These are phyloP conservation scores for Patiria pectinifera DNA, from an alignment of 53 echinoderm and acorn worm species.

Conservation along the genomic window DNA sequence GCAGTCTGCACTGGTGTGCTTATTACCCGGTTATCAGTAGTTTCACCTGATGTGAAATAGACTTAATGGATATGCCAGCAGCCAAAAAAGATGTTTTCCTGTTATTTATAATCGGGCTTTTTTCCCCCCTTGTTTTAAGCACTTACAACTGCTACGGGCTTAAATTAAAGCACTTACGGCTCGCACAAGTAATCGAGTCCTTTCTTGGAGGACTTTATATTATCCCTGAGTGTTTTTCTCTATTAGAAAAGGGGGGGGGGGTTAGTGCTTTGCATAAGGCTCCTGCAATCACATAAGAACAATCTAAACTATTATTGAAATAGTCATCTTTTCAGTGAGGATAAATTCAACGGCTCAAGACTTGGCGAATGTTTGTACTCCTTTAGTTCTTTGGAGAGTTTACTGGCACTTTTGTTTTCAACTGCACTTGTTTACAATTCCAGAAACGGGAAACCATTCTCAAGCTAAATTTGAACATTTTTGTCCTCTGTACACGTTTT, in stretches of 20 bases:
- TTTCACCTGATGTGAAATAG: constrained; percentile 1
- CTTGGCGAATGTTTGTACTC: neutral
- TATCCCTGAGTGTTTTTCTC: constrained; percentile 30
- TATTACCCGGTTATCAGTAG: constrained; percentile 42
- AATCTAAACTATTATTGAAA: neutral
- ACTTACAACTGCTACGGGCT: neutral
- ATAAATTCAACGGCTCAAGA: neutral
- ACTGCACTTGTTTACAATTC: too few relatives aligned
- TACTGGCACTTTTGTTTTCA: too few relatives aligned
- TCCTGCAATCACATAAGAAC: constrained; percentile 11
- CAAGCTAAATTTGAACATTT: too few relatives aligned
- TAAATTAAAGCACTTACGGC: constrained; percentile 31
- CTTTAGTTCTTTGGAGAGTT: neutral
- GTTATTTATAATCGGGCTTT: constrained; percentile 40
- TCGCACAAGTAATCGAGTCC: neutral
- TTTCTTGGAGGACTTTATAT: constrained; percentile 8
- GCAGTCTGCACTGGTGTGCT: constrained; percentile 29
- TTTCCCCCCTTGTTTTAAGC: constrained; percentile 30
- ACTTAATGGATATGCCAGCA: constrained; percentile 50
- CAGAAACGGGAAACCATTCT: too few relatives aligned
- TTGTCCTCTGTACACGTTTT: too few relatives aligned
- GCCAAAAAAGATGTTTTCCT: constrained; percentile 50
- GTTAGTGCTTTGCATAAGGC: constrained; percentile 1
- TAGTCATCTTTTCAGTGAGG: neutral
- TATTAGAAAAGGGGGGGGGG: neutral